Evolutionary conservation across 2,888 invertebrate genomes (phyloP).

Genomic region (Ceramica pisi): DNA sequence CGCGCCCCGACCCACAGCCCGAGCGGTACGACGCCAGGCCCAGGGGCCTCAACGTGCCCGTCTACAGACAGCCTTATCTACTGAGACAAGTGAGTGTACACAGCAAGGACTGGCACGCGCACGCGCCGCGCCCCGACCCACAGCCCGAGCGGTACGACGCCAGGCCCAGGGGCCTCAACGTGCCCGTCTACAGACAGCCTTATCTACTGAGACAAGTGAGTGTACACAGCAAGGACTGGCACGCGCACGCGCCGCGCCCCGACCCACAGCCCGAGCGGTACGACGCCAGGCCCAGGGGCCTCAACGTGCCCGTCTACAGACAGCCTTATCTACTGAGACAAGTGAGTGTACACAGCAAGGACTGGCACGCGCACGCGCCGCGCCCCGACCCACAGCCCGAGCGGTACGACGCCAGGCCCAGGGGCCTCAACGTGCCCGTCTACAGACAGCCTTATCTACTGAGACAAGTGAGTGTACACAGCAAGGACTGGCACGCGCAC

Average conservation of each 20-base stretch:
- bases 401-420: constrained; percentile 37
- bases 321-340: constrained; percentile 79
- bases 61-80: constrained; percentile 75
- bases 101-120: constrained; percentile 14
- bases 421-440: constrained; percentile 61
- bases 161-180: constrained; percentile 42
- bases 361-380: constrained; percentile 12
- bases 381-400: constrained; percentile 25
- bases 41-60: constrained; percentile 59
- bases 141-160: constrained; percentile 46
- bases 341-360: constrained; percentile 66
- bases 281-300: constrained; percentile 40
- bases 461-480: constrained; percentile 76
- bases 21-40: constrained; percentile 46
- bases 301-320: constrained; percentile 68
- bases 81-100: constrained; percentile 78
- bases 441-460: constrained; percentile 76
- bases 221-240: constrained; percentile 25
- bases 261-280: constrained; percentile 36
- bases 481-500: constrained; percentile 13
- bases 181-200: constrained; percentile 73
- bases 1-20: constrained; percentile 9
- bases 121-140: constrained; percentile 3
- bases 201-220: constrained; percentile 79
- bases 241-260: background rate